Evolutionary conservation across 2,113 vertebrate genomes (phyloP), one percentile per base, ranked within the genome.

Genomic region (Physeter macrocephalus): DNA sequence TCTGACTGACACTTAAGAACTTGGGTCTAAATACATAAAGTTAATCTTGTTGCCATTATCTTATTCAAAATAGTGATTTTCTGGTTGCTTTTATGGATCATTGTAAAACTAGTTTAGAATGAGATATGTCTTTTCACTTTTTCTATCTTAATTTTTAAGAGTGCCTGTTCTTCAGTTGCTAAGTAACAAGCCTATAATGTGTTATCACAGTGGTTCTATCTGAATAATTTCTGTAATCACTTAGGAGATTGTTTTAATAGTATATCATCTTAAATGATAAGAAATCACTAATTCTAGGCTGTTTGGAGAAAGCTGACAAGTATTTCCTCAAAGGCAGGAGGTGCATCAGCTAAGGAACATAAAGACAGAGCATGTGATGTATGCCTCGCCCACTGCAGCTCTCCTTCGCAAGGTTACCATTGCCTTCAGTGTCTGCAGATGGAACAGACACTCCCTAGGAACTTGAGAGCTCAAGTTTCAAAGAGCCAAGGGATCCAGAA

Each of bases 201-300:
- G 67, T 92, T 95, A 90, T 97, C 69, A 41, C 86, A 82, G 87
- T 88, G 95, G 52, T 91, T 97, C 91, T 59, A 43, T 94, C 94
- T 54, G 96, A 84, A 90, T 97, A 92, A 97, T 97, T 98, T 97
- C 75, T 80, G 94, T 92, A 95, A 90, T 88, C 43, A 78, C 95
- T 1, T 75, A 95, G 88, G 95, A 98, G 89, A 93, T 59, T 90
- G 46, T 95, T 66, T 95, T 98, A 98, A 97, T 92, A 78, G 92
- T 93, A 52, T 74, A 94, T 94, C 49, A 95, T 83, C 96, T 94
- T 96, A 94, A 95, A 21, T 0, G 2, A 72, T 88, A 90, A 97
- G 78, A 97, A 95, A 75, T 95, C 89, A 81, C 80, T 98, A 96
- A 95, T 98, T 98, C 97, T 96, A 97, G 83, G 90, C 54, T 82